Evolutionary conservation across 2,113 vertebrate genomes (phyloP), one percentile per base, ranked within the genome.

Genomic region (Holacanthus passer): DNA sequence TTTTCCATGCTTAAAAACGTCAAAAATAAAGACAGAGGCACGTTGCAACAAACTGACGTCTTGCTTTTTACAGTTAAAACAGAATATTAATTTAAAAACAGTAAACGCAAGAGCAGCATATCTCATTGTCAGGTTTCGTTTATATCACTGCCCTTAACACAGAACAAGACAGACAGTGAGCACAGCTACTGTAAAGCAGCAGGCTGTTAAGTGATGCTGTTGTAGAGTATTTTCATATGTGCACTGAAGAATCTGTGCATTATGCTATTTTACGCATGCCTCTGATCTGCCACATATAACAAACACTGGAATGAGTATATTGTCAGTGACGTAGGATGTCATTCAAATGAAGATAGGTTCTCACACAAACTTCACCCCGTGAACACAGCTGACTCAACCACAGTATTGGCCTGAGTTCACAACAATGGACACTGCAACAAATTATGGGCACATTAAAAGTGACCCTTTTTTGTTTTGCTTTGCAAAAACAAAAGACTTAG

Each of bases 291-390:
- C n/a, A 39, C 31, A 29, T 55, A 41, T 55, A 39, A 56, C 47
- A 63, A 88, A 80, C 67, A 47, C 27, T 63, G 17, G 3, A 37
- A 17, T 67, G 45, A 66, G 37, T 52, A 35, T 66, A 71, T 77
- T 39, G 62, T 69, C 52, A 17, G 31, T 72, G 41, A 68, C 59
- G 16, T 0, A 7, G 24, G 70, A 58, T 31, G 43, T 27, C 45
- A 20, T 52, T 78, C 32, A n/a, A 43, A 59, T 59, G 65, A 65
- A 17, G 19, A 47, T 19, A 29, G n/a, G 60, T 29, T 39, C 37
- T 74, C 37, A 39, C 62, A 58, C 66, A 63, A 24, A 41, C 16
- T 56, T 64, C 19, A 22, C 0, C 31, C 6, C 37, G 50, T 3
- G n/a, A 60, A 41, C 24, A 41, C n/a, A 31, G 24, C 76, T 60